phyloP scores from a whole-genome alignment of 2,888 invertebrate genomes.

The Acleris holmiana region DNA sequence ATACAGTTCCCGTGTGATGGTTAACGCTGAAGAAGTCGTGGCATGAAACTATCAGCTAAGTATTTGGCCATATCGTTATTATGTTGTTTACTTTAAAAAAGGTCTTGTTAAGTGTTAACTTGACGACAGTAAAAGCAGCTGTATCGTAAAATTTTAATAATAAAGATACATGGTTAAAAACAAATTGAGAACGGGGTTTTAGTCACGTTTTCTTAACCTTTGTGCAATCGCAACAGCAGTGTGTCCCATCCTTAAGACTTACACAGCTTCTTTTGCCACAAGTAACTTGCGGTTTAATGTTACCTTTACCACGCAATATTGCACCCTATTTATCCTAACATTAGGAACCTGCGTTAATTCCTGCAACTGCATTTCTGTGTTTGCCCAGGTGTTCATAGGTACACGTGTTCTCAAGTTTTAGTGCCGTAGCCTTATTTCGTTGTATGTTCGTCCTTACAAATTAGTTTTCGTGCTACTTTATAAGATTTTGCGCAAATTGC shows the following conservation, averaged over 20 bases:
- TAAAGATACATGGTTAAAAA: no score
- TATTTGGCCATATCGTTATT: no score
- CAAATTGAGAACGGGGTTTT: no score
- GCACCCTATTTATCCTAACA: not conserved
- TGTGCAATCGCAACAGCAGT: slow-evolving; percentile 6
- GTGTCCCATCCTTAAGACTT: slow-evolving; percentile 29
- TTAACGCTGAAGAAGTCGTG: no score
- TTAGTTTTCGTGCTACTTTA: slow-evolving; percentile 49
- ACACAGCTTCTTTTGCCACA: slow-evolving; percentile 24
- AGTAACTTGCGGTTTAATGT: slow-evolving; percentile 9
- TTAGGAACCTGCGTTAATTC: not conserved
- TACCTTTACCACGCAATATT: not conserved
- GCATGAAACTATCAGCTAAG: no score
- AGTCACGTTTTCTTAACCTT: not conserved
- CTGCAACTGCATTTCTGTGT: not conserved
- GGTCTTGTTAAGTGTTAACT: no score
- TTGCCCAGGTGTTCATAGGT: slow-evolving; percentile 37
- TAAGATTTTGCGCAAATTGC: slow-evolving; percentile 32
- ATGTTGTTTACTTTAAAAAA: no score
- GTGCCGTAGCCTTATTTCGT: slow-evolving; percentile 61
- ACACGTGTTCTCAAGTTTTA: slow-evolving; percentile 44
- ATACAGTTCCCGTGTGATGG: no score
- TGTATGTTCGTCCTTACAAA: slow-evolving; percentile 53
- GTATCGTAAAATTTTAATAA: no score
- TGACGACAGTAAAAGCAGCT: no score